Base-by-base conservation (phyloP, 1,140 invertebrate species). In the Nautilus pompilius region DNA sequence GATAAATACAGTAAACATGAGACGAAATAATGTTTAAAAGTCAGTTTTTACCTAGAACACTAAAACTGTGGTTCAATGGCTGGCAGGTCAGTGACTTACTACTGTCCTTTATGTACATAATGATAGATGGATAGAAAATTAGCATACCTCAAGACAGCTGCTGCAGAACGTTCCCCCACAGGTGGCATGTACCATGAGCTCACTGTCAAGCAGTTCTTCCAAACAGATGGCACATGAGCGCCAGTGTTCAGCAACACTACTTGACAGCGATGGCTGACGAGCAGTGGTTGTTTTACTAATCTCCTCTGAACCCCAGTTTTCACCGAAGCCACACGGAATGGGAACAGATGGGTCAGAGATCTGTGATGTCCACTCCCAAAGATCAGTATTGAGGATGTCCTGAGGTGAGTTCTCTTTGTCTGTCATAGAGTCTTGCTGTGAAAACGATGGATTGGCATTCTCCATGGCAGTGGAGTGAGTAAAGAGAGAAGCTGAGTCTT, bases 111-210 rank as follows among this genome's bases (percentile, higher is more conserved):
- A 10, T n/a, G 49, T 10, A 51, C 15, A 24, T 13, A 10, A 58
- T 6, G 22, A 20, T 20, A 13, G n/a, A 20, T 13, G 26, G 22
- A 1, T n/a, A 57, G 55, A 26, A 57, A 30, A 59, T 46, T 28
- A 24, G 76, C 77, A 83, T 78, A 89, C 88, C 82, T 87, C 84
- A 29, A 89, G 83, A 74, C 89, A 89, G 30, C 72, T 74, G 58
- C 86, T 82, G 74, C 88, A 89, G 46, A 89, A 83, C 0, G 86
- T 79, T 62, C 87, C 86, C 46, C 81, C 81, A 74, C 88, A 89
- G 29, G 78, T 81, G 5, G 74, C 77, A 65, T 89, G 88, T 26
- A 83, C 83, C 63, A 85, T 84, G 32, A 89, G 75, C 64, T 87
- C 84, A 20, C 76, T 81, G 24, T 88, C 85, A 49, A 84, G 79